Conservation (phyloP, 2,888 invertebrate genomes). For the Mongoloraphidia duomilia region DNA sequence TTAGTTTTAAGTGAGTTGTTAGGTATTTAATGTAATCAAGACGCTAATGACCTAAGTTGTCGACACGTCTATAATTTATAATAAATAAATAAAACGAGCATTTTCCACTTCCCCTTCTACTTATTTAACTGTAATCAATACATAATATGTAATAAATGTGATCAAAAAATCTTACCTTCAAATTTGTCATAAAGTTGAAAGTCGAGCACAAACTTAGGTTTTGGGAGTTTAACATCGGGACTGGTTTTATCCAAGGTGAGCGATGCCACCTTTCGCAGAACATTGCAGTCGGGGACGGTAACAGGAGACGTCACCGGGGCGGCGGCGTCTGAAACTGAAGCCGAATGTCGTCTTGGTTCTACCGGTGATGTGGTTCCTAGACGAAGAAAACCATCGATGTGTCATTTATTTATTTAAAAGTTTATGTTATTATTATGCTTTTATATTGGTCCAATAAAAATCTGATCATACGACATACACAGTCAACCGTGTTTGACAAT, state of each 20-base stretch:
- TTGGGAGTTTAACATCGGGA: slow-evolving; percentile 46
- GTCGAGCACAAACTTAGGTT: slow-evolving; percentile 67
- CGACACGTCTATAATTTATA: too few species aligned
- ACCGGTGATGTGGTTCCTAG: slow-evolving; percentile 8
- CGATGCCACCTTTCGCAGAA: slow-evolving; percentile 72
- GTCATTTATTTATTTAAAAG: too few species aligned
- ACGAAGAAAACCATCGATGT: not conserved
- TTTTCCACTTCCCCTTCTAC: too few species aligned
- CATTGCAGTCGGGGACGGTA: slow-evolving; percentile 42
- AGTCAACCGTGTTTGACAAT: too few species aligned
- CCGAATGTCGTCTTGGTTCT: slow-evolving; percentile 5
- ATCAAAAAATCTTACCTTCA: slow-evolving; percentile 53
- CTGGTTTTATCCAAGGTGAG: slow-evolving; percentile 60
- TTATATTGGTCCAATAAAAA: too few species aligned
- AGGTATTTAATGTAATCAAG: too few species aligned
- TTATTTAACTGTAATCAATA: too few species aligned
- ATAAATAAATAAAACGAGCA: too few species aligned
- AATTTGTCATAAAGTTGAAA: slow-evolving; percentile 81
- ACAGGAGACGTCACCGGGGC: slow-evolving; percentile 30
- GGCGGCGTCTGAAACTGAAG: slow-evolving; percentile 22
- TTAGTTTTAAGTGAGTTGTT: too few species aligned
- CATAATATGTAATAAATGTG: slow-evolving; percentile 7
- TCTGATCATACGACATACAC: too few species aligned
- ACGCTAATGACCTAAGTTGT: too few species aligned
- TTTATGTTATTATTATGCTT: too few species aligned